These are phyloP conservation scores for Charanyca ferruginea DNA, from an alignment of 2,888 invertebrate species.

Conservation along the genomic window DNA sequence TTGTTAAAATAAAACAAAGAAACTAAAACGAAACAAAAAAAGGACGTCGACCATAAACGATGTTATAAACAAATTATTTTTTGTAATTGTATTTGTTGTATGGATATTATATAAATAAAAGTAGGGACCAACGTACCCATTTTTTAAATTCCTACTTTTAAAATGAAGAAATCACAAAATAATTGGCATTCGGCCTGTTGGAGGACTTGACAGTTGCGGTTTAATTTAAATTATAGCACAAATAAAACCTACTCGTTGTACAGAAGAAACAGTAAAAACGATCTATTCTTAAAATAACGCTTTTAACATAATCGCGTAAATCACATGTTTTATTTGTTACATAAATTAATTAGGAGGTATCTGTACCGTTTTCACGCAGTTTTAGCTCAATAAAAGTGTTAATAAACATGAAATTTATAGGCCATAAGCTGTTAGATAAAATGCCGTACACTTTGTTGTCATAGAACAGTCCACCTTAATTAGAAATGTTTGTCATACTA, in stretches of 20 bases:
- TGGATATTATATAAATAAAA: too few species aligned
- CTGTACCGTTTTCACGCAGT: conserved; percentile 62
- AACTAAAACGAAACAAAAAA: too few species aligned
- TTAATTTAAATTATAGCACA: neutral
- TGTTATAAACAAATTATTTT: too few species aligned
- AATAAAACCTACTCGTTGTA: conserved; percentile 16
- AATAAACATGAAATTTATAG: conserved; percentile 62
- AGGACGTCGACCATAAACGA: too few species aligned
- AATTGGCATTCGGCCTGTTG: neutral
- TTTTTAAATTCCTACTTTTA: neutral
- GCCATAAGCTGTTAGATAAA: conserved; percentile 49
- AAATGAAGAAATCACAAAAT: neutral
- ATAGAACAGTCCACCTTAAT: conserved; percentile 8
- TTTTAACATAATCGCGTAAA: conserved; percentile 56
- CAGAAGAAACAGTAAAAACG: conserved; percentile 14
- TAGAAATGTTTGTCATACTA: conserved; percentile 21
- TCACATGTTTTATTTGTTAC: conserved; percentile 56
- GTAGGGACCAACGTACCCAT: too few species aligned
- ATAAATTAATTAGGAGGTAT: conserved; percentile 62
- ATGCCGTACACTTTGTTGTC: conserved; percentile 35
- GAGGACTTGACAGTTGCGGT: neutral
- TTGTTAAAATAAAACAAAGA: too few species aligned
- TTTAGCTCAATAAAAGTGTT: conserved; percentile 58
- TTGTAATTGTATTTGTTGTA: too few species aligned
- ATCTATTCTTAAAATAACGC: conserved; percentile 41